These are phyloP conservation scores for Spisula solida DNA, from an alignment of 2,888 invertebrate genomes.

Conservation along the genomic window DNA sequence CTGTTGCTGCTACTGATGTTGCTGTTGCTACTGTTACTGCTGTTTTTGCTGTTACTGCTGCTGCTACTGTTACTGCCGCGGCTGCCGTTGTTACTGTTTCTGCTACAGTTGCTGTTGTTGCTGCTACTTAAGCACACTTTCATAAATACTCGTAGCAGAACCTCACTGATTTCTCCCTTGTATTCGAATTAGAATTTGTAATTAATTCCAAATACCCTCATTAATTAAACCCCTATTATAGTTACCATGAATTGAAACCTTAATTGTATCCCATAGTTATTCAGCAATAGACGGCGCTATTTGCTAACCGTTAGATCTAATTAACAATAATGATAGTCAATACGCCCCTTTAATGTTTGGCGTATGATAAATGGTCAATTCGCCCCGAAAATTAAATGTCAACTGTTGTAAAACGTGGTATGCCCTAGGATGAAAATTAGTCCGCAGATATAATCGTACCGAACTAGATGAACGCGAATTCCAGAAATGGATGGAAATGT, in stretches of 20 bases:
- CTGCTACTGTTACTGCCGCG: no score
- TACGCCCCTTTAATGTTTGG: slow-evolving; percentile 36
- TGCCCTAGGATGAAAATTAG: not conserved
- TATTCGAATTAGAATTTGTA: not conserved
- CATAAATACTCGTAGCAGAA: not conserved
- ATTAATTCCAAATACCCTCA: slow-evolving; percentile 8
- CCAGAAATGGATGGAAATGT: not conserved
- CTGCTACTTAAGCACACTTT: no score
- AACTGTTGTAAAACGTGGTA: not conserved
- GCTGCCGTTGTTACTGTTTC: no score
- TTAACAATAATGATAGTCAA: slow-evolving; percentile 24
- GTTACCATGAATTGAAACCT: slow-evolving; percentile 14
- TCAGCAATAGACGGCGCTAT: slow-evolving; percentile 16
- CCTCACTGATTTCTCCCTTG: slow-evolving; percentile 2
- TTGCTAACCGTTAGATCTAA: slow-evolving; percentile 27
- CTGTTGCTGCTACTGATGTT: no score
- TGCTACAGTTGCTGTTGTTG: no score
- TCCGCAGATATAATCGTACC: not conserved
- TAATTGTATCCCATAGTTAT: not conserved
- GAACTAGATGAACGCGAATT: not conserved
- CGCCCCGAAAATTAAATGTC: slow-evolving; percentile 39
- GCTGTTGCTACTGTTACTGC: no score
- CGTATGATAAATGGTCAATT: slow-evolving; percentile 37
- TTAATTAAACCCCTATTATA: slow-evolving; percentile 51
- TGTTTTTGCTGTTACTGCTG: no score